These are phyloP conservation scores for Phyllopteryx taeniolatus DNA, from an alignment of 2,113 vertebrate species.

Conservation along the genomic window DNA sequence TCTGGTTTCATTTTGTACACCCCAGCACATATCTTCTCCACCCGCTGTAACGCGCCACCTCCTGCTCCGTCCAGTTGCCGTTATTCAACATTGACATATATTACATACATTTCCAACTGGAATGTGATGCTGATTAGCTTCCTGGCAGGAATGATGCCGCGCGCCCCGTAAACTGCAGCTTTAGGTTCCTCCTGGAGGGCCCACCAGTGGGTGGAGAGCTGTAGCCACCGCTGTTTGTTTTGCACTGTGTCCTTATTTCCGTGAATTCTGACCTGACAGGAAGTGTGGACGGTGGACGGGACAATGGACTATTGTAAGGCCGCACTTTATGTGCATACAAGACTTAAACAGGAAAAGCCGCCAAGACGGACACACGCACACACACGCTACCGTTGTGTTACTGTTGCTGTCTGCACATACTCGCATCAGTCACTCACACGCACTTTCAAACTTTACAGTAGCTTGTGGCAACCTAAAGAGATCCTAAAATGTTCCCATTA, in stretches of 20 bases:
- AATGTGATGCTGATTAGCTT: conserved; percentile 70
- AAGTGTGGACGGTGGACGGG: conserved; percentile 62
- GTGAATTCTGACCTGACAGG: conserved; percentile 76
- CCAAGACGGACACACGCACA: conserved; percentile 36
- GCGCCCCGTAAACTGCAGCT: conserved; percentile 26
- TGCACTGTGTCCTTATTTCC: conserved; percentile 75
- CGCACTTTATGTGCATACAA: conserved; percentile 52
- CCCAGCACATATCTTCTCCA: conserved; percentile 21
- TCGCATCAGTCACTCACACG: background rate
- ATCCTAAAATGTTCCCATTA: background rate
- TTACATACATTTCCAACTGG: conserved; percentile 30
- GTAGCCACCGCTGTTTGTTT: conserved; percentile 72
- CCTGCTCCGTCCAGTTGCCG: conserved; percentile 2
- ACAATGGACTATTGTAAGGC: conserved; percentile 79
- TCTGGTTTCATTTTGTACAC: conserved; percentile 36
- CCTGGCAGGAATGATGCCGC: conserved; percentile 58
- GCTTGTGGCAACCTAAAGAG: background rate
- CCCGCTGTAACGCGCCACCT: conserved; percentile 19
- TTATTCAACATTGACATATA: conserved; percentile 32
- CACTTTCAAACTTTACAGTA: background rate
- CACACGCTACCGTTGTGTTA: conserved; percentile 14
- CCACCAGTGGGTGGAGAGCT: conserved; percentile 55
- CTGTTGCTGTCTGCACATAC: background rate
- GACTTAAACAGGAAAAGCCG: conserved; percentile 72
- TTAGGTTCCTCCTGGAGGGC: conserved; percentile 50